Percentiles rank a stretch among this genome's conserved stretches.
phyloP scores from a whole-genome alignment of 2,113 vertebrate species.

The Cyprinus carpio region DNA sequence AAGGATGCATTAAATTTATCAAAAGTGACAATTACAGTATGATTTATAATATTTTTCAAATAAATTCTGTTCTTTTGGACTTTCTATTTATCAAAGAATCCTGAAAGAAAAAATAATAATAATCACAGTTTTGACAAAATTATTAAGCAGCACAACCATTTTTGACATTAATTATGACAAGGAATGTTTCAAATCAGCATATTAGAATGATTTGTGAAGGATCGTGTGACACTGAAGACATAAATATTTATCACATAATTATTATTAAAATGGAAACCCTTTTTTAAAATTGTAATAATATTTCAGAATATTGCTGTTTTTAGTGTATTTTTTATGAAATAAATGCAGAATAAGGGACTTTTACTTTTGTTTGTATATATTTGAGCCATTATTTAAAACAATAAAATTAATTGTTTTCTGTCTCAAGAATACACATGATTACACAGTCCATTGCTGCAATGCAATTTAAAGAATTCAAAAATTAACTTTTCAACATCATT shows the following conservation, averaged over 20 bases:
- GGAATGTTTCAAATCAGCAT: not conserved
- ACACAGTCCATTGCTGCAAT: not conserved
- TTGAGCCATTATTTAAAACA: too few relatives aligned
- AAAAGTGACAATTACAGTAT: not conserved
- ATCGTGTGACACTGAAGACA: not conserved
- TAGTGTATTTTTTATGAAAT: not conserved
- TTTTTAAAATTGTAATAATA: not conserved
- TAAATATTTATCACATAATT: too few relatives aligned
- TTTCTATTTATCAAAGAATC: not conserved
- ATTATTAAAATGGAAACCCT: too few relatives aligned
- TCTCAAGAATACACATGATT: not conserved
- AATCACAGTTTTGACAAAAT: too few relatives aligned
- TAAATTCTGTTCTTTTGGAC: not conserved
- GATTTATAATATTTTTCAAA: not conserved
- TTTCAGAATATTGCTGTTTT: not conserved
- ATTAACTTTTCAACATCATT: not conserved
- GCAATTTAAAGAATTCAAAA: not conserved
- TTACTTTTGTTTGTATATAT: too few relatives aligned
- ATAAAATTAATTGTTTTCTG: not conserved
- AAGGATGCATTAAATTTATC: not conserved
- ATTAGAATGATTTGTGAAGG: not conserved
- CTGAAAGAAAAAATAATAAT: too few relatives aligned
- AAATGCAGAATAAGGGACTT: not conserved
- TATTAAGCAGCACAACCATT: not conserved
- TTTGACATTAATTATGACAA: not conserved